phyloP scores from a whole-genome alignment of 2,797 vertebrate species.

The Rhinophrynus dorsalis region DNA sequence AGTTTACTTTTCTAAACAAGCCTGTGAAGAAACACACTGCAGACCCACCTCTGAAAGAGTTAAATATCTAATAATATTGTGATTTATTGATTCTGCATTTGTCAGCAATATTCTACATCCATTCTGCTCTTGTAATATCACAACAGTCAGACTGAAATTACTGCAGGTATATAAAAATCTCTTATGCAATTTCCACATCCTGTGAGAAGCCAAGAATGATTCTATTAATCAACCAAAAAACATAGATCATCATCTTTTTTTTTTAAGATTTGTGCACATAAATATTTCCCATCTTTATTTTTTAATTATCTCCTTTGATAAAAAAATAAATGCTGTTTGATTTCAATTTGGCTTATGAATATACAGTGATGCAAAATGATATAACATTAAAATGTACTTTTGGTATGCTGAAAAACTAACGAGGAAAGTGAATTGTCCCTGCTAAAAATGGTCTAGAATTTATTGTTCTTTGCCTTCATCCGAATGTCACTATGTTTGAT shows the following conservation, averaged over 20 bases:
- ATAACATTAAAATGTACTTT: conserved; percentile 7
- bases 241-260: background rate
- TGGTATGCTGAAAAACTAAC: background rate
- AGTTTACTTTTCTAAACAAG: no score
- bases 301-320: conserved; percentile 34
- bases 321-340: conserved; percentile 33
- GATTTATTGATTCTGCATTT: background rate
- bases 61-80: background rate
- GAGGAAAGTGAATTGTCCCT: background rate
- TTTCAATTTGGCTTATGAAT: conserved; percentile 1
- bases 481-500: no score
- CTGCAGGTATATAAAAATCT: no score
- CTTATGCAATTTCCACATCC: background rate
- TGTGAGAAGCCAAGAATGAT: background rate
- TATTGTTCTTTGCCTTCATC: no score
- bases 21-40: no score
- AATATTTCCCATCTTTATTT: conserved; percentile 2
- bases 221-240: background rate
- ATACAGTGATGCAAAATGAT: conserved; percentile 20
- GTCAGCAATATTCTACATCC: background rate
- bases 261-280: background rate
- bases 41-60: background rate
- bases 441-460: no score
- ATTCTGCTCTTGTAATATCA: background rate
- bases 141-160: background rate